These are phyloP conservation scores for Calameuta idolon DNA, from an alignment of 2,888 invertebrate genomes.

Conservation along the genomic window DNA sequence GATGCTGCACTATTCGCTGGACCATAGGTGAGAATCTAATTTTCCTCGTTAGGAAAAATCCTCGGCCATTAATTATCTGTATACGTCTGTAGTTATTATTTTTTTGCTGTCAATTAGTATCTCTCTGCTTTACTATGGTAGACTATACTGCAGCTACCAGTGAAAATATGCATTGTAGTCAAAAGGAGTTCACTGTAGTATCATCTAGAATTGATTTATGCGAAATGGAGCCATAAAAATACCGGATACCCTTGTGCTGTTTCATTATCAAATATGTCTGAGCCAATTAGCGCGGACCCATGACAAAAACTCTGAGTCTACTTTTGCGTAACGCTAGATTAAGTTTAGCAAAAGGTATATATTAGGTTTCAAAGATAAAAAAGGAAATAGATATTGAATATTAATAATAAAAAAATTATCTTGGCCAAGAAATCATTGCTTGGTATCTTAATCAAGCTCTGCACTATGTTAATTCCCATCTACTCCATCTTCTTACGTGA, in stretches of 20 bases:
- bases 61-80: not conserved
- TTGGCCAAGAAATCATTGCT: not conserved
- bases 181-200: not conserved
- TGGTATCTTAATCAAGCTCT: not conserved
- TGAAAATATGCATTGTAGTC: not conserved
- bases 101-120: not conserved
- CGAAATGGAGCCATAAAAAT: not conserved
- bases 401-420: not conserved
- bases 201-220: not conserved
- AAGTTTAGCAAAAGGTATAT: not conserved
- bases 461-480: not conserved
- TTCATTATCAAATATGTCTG: not conserved
- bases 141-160: not conserved
- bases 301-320: not conserved
- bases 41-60: not conserved
- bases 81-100: not conserved
- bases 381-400: not conserved
- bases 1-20: not conserved
- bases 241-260: not conserved
- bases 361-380: not conserved
- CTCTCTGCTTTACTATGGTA: not conserved
- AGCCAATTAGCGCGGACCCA: not conserved
- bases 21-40: not conserved
- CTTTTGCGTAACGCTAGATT: not conserved
- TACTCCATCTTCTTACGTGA: not conserved